Evolutionary conservation across 2,113 vertebrate genomes (phyloP).

Genomic region (Archocentrus centrarchus): DNA sequence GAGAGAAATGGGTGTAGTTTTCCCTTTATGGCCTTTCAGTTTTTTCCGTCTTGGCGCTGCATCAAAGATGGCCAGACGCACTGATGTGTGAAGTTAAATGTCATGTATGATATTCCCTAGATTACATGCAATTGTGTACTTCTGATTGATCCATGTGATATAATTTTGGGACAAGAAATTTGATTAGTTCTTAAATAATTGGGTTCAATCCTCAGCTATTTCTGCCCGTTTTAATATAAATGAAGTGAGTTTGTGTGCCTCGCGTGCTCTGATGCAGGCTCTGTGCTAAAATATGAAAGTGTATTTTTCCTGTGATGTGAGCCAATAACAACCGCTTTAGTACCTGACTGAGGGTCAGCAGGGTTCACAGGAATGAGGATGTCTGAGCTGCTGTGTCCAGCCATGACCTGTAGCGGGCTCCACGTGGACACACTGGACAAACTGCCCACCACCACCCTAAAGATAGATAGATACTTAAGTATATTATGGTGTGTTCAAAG

Average conservation of each 20-base stretch:
- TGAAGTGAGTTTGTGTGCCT: not conserved
- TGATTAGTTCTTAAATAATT: not conserved
- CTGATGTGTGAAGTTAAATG: not conserved
- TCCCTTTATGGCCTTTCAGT: not conserved
- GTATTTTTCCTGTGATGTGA: not conserved
- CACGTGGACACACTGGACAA: slow-evolving; percentile 86
- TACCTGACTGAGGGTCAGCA: slow-evolving; percentile 86
- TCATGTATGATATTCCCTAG: not conserved
- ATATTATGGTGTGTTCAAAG: not conserved
- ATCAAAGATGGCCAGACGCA: not conserved
- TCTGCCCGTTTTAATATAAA: not conserved
- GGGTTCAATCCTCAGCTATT: not conserved
- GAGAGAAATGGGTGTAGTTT: not conserved
- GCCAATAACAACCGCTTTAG: not conserved
- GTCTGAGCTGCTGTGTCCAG: slow-evolving; percentile 83
- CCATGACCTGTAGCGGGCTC: slow-evolving; percentile 88
- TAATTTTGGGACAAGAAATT: not conserved
- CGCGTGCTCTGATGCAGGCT: not conserved
- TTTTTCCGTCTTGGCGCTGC: not conserved
- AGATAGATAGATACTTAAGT: not conserved
- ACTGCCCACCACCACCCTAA: slow-evolving; percentile 84
- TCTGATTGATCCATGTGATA: not conserved
- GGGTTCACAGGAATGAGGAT: slow-evolving; percentile 89
- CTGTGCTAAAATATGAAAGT: not conserved
- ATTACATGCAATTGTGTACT: not conserved